phyloP scores from a whole-genome alignment of 1,140 invertebrate genomes.

The Scaptomyza montana region DNA sequence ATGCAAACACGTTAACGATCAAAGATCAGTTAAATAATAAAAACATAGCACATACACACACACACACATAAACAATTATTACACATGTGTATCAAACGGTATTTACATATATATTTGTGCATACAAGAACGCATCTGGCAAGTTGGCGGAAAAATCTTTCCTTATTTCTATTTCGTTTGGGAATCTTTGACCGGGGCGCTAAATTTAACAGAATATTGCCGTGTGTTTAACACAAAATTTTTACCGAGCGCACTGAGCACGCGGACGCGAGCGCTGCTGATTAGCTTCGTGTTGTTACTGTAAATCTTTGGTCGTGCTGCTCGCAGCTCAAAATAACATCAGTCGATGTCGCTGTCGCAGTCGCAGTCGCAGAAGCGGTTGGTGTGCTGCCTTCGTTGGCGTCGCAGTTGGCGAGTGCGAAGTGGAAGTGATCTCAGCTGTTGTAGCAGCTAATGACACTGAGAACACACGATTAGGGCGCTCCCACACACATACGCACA shows the following conservation, averaged over 20 bases:
- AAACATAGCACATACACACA: constrained; percentile 14
- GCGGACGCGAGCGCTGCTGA: constrained; percentile 70
- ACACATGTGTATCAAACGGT: not conserved
- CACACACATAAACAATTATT: not conserved
- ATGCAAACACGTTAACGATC: constrained; percentile 16
- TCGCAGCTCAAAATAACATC: constrained; percentile 76
- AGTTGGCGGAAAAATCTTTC: constrained; percentile 30
- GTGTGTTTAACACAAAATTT: constrained; percentile 40
- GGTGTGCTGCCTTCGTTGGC: constrained; percentile 5
- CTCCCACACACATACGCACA: constrained; percentile 70
- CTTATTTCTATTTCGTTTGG: constrained; percentile 23
- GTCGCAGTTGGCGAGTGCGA: constrained; percentile 28
- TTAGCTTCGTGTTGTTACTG: constrained; percentile 77
- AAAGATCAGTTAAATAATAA: constrained; percentile 28
- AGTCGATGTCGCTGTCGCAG: constrained; percentile 36
- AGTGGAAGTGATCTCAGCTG: constrained; percentile 72
- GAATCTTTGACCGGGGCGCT: constrained; percentile 61
- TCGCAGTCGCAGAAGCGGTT: not conserved
- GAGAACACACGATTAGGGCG: constrained; percentile 66
- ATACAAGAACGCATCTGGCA: constrained; percentile 29
- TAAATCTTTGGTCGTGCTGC: constrained; percentile 60
- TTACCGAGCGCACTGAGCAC: constrained; percentile 63
- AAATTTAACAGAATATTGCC: constrained; percentile 53
- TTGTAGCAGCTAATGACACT: constrained; percentile 68
- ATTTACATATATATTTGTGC: constrained; percentile 6